Conservation (phyloP, 2,797 vertebrate genomes). For the Alfaro cultratus region DNA sequence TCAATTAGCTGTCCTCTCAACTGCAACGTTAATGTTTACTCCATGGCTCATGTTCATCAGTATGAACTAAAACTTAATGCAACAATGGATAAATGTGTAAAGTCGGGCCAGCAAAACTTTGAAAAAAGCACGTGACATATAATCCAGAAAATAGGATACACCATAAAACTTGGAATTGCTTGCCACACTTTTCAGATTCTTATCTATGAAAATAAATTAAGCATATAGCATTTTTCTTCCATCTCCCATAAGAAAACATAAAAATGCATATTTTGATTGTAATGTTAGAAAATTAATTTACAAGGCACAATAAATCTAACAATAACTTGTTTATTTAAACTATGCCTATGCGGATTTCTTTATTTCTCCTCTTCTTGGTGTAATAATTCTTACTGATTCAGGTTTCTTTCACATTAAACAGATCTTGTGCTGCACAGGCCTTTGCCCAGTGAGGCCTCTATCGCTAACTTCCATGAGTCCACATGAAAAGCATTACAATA, state of each 20-base stretch:
- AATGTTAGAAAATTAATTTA: background rate
- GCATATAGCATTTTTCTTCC: background rate
- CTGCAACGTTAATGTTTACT: too few species aligned
- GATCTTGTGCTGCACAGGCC: constrained; percentile 53
- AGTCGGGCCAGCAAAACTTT: too few species aligned
- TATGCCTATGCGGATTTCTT: background rate
- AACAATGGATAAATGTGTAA: too few species aligned
- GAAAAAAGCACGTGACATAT: too few species aligned
- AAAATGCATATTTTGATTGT: background rate
- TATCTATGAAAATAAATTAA: background rate
- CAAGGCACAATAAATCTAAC: background rate
- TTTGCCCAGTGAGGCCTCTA: constrained; percentile 31
- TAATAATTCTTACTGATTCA: background rate
- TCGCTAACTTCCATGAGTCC: constrained; percentile 48
- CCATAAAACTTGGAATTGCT: background rate
- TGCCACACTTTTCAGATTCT: background rate
- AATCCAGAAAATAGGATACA: too few species aligned
- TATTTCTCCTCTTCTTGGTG: background rate
- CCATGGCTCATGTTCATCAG: too few species aligned
- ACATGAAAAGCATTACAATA: constrained; percentile 62
- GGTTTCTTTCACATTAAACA: constrained; percentile 52
- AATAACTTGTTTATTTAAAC: background rate
- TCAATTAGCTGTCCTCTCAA: too few species aligned
- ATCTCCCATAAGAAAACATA: background rate
- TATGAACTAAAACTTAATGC: too few species aligned